These are phyloP conservation scores for Micronycteris hirsuta DNA, from an alignment of 2,113 vertebrate genomes.

Conservation along the genomic window DNA sequence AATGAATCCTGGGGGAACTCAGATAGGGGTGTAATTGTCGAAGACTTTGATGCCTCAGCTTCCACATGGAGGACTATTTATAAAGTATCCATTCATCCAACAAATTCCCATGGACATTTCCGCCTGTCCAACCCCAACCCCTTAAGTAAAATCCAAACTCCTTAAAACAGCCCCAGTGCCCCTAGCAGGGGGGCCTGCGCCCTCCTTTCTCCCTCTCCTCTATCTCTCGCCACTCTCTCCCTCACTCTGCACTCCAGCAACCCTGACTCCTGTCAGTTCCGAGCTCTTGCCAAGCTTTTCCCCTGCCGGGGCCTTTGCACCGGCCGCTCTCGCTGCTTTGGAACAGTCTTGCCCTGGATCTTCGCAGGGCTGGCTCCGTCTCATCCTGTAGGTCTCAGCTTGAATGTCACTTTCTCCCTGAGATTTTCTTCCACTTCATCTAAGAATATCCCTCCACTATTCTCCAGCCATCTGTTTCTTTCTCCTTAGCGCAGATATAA, in stretches of 20 bases:
- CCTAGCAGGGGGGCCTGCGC: neutral
- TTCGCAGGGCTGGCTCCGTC: neutral
- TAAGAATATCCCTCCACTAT: constrained; percentile 6
- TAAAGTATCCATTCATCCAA: neutral
- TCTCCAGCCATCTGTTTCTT: constrained; percentile 43
- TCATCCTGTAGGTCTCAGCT: neutral
- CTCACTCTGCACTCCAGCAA: neutral
- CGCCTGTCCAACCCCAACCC: neutral
- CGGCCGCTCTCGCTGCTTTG: neutral
- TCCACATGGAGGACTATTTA: neutral
- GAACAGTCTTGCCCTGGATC: neutral
- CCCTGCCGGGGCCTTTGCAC: constrained; percentile 51
- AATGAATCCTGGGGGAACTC: neutral
- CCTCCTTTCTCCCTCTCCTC: neutral
- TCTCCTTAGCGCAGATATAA: neutral
- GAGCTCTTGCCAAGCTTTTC: neutral
- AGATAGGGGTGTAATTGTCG: fast-evolving
- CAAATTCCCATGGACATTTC: neutral
- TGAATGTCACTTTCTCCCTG: constrained; percentile 40
- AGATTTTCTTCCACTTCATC: constrained; percentile 26
- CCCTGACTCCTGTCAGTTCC: neutral
- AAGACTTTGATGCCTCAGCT: neutral
- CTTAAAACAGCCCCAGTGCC: neutral
- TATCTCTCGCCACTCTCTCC: neutral
- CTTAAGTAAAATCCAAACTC: neutral